Percentiles rank a stretch among this genome's conserved stretches.
These are phyloP conservation scores for Phylloscopus trochilus DNA, from an alignment of 2,113 vertebrate species.

Conservation along the genomic window DNA sequence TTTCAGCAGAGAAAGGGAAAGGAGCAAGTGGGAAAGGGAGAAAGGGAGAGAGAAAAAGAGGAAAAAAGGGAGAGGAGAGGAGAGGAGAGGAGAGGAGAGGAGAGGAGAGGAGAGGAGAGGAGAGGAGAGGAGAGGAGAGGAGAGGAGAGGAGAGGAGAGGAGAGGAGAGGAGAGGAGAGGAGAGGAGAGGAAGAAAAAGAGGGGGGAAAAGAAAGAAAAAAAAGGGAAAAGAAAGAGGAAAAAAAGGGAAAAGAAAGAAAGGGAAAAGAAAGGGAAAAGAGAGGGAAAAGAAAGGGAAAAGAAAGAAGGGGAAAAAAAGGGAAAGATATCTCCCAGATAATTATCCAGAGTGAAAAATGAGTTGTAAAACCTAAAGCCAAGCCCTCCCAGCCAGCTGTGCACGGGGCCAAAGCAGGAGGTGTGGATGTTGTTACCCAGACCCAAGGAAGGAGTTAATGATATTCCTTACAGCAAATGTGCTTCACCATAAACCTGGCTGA, in stretches of 20 bases:
- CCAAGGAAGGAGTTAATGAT: neutral
- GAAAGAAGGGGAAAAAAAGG: too few species aligned
- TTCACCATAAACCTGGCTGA: neutral
- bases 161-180: too few species aligned
- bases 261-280: fast-evolving
- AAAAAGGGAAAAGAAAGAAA: neutral
- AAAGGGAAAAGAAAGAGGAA: fast-evolving
- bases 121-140: too few species aligned
- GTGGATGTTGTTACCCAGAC: fast-evolving
- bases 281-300: fast-evolving
- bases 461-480: neutral
- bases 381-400: neutral
- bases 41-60: too few species aligned
- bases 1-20: neutral
- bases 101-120: too few species aligned
- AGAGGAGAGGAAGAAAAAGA: fast-evolving
- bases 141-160: too few species aligned
- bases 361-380: neutral
- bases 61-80: too few species aligned
- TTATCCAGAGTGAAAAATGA: neutral
- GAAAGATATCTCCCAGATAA: neutral
- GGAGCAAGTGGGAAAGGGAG: too few species aligned
- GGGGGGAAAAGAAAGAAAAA: fast-evolving
- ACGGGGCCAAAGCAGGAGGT: too few species aligned
- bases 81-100: too few species aligned